Base-by-base conservation (phyloP, 2,797 vertebrate species). In the Notolabrus celidotus region DNA sequence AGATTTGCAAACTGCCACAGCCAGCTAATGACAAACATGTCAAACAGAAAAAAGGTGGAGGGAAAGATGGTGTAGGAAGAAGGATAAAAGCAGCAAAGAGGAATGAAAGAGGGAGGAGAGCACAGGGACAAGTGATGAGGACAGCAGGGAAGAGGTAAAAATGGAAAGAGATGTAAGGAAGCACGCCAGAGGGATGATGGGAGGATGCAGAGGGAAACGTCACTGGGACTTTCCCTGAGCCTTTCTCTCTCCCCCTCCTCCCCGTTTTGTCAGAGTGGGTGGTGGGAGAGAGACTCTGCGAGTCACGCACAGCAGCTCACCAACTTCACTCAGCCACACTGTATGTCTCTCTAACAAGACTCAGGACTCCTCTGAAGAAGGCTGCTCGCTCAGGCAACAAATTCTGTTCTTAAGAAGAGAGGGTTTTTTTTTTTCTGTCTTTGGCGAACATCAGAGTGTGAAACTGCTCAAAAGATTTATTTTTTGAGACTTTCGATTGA, bases 211-310 rank as follows among this genome's bases (percentile, higher is more conserved):
- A 63, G 25, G 45, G 47, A 56, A 41, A 74, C 86, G 84, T 91
- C 86, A 88, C 65, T 20, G 80, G 87, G 89, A 86, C 82, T 89
- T 87, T 74, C 86, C 86, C 74, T 70, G 46, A 58, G 79, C 75
- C 52, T 50, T 29, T 25, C 19, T 29, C 14, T 42, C 49, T 33
- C 38, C 58, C 31, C 11, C 50, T 31, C 71, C 68, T 69, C 51
- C 55, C 57, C 61, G 23, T 39, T 80, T 79, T 49, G 67, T 74
- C 56, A 63, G 82, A 82, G 83, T 50, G 77, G 86, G 73, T 58
- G 82, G 63, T 74, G 77, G 61, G 71, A 82, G 55, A 82, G 55
- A 73, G 73, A 61, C 65, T 82, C 74, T 51, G 67, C 31, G 14
- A 85, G 87, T 83, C 87, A 82, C 73, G 54, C 81, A 77, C 70